A percentile compares a stretch with the other conserved stretches of the same genome.
These are phyloP conservation scores for Pempheris klunzingeri DNA, from an alignment of 2,797 vertebrate species.

Conservation along the genomic window DNA sequence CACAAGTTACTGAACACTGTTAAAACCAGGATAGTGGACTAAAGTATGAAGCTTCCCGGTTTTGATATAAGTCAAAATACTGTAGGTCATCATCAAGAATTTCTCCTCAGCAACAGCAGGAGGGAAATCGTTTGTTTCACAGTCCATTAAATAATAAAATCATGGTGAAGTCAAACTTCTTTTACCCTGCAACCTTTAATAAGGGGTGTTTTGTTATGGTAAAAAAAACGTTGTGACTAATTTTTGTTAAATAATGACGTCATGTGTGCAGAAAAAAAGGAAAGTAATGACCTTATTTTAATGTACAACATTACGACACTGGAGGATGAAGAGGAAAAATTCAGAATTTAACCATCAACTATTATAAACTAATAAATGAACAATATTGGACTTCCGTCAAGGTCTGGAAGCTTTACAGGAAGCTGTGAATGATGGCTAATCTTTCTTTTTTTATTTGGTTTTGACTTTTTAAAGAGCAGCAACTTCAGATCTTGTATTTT, in stretches of 20 bases:
- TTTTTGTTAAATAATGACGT: background rate
- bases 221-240: no score
- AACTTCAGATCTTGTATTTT: background rate
- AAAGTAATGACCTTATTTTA: no score
- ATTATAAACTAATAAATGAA: background rate
- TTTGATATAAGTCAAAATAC: background rate
- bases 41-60: background rate
- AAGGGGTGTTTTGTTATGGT: no score
- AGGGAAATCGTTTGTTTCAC: background rate
- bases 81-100: background rate
- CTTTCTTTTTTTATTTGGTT: background rate
- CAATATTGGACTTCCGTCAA: background rate
- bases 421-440: background rate
- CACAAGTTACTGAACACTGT: background rate
- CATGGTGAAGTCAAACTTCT: background rate
- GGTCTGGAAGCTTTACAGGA: conserved; percentile 5
- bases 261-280: background rate
- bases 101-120: background rate
- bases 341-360: background rate
- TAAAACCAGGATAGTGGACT: background rate
- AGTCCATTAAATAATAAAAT: background rate
- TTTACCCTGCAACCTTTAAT: no score
- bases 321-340: background rate
- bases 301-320: no score
- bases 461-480: background rate